A percentile compares a stretch with the other conserved stretches of the same genome.
Evolutionary conservation across 2,888 invertebrate genomes (phyloP).

Genomic region (Congeria kusceri): DNA sequence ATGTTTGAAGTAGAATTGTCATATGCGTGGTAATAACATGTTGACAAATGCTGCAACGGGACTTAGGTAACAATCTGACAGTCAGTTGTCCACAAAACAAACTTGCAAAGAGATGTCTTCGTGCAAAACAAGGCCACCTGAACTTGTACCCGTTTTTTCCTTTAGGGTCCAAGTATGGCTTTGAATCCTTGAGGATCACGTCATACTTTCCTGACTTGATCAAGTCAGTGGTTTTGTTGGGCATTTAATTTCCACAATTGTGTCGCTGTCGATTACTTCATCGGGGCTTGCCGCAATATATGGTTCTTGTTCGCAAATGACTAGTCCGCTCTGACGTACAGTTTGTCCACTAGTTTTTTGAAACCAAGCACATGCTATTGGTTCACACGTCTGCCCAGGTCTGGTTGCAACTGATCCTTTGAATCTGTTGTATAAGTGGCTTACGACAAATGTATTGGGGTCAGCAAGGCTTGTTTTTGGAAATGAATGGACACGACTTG

Average conservation of each 20-base stretch:
- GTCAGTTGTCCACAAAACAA: slow-evolving; percentile 27
- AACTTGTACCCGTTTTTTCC: slow-evolving; percentile 37
- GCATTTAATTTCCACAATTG: slow-evolving; percentile 42
- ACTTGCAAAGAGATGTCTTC: slow-evolving; percentile 16
- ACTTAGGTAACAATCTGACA: too few relatives aligned
- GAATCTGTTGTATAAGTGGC: not conserved
- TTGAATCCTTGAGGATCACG: slow-evolving; percentile 1
- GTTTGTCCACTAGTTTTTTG: slow-evolving; percentile 1
- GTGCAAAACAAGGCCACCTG: slow-evolving; percentile 33
- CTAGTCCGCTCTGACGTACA: slow-evolving; percentile 12
- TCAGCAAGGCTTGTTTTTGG: slow-evolving; percentile 11
- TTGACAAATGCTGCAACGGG: too few relatives aligned
- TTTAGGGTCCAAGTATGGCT: slow-evolving; percentile 7
- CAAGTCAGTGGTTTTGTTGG: slow-evolving; percentile 17
- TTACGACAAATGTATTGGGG: slow-evolving; percentile 17
- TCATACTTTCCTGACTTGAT: slow-evolving; percentile 14
- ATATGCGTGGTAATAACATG: too few relatives aligned
- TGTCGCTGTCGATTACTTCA: slow-evolving; percentile 18
- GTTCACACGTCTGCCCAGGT: slow-evolving; percentile 27
- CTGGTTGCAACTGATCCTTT: not conserved
- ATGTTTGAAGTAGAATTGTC: too few relatives aligned
- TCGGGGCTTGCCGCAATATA: too few relatives aligned
- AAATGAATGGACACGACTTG: slow-evolving; percentile 4
- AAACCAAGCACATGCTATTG: slow-evolving; percentile 26
- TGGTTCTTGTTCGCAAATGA: slow-evolving; percentile 4